These are phyloP conservation scores for Synanthedon andrenaeformis DNA, from an alignment of 2,888 invertebrate species.

Conservation along the genomic window DNA sequence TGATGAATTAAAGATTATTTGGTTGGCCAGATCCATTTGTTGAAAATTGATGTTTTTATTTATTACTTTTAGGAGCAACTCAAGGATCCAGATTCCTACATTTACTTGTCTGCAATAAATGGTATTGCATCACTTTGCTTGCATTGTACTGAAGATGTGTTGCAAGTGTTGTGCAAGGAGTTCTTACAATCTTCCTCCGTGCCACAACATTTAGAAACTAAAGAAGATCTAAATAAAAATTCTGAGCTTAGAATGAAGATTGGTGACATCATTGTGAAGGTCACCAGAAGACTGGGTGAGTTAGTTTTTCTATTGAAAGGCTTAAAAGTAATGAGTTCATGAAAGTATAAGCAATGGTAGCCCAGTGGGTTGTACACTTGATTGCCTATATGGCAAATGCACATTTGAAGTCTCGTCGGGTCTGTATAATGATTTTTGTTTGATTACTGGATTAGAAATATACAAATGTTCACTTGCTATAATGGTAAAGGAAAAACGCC, in stretches of 20 bases:
- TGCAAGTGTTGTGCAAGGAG: conserved; percentile 77
- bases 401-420: no score
- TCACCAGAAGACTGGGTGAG: conserved; percentile 78
- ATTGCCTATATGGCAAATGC: no score
- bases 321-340: neutral
- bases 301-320: neutral
- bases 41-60: neutral
- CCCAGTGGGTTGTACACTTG: no score
- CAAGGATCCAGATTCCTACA: conserved; percentile 82
- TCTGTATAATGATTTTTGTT: no score
- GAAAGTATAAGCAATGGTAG: neutral
- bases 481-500: no score
- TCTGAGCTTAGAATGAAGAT: conserved; percentile 79
- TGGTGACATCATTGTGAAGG: conserved; percentile 83
- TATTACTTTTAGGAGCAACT: conserved; percentile 74
- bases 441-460: no score
- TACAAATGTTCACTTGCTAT: no score
- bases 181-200: conserved; percentile 56
- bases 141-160: conserved; percentile 75
- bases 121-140: conserved; percentile 78
- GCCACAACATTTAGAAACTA: conserved; percentile 21
- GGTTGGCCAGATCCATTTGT: neutral
- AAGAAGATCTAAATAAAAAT: conserved; percentile 44
- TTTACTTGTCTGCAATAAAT: conserved; percentile 83
- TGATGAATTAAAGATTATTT: no score